phyloP scores from a whole-genome alignment of 2,888 invertebrate genomes.

The Thumatha senex region DNA sequence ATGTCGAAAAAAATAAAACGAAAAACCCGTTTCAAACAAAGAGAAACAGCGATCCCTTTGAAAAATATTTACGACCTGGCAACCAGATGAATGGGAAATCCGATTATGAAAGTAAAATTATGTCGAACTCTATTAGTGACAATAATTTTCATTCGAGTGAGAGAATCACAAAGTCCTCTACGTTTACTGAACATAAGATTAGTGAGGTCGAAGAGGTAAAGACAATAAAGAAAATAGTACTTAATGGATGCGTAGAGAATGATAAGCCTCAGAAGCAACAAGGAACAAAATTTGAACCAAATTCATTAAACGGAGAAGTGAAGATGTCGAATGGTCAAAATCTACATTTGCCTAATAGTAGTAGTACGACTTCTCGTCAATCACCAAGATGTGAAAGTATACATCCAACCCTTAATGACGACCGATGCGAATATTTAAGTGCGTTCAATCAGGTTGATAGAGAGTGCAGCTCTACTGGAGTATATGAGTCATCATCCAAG shows the following conservation, averaged over 20 bases:
- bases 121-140: slow-evolving; percentile 66
- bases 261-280: slow-evolving; percentile 28
- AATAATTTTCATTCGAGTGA: slow-evolving; percentile 63
- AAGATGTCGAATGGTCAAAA: slow-evolving; percentile 20
- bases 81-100: slow-evolving; percentile 53
- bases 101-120: slow-evolving; percentile 48
- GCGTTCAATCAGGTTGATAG: slow-evolving; percentile 43
- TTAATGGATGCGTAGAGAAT: slow-evolving; percentile 62
- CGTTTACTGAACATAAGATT: slow-evolving; percentile 70
- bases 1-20: slow-evolving; percentile 38
- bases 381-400: slow-evolving; percentile 39
- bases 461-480: slow-evolving; percentile 31
- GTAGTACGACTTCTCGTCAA: slow-evolving; percentile 31
- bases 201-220: slow-evolving; percentile 76
- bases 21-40: slow-evolving; percentile 68
- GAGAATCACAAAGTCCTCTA: slow-evolving; percentile 65
- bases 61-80: slow-evolving; percentile 61
- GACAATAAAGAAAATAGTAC: slow-evolving; percentile 72
- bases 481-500: slow-evolving; percentile 37
- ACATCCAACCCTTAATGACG: slow-evolving; percentile 40
- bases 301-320: slow-evolving; percentile 10
- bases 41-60: slow-evolving; percentile 66
- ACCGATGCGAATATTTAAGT: slow-evolving; percentile 44
- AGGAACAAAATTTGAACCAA: slow-evolving; percentile 19
- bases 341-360: slow-evolving; percentile 22